Percentiles rank a stretch among this genome's conserved stretches.
Conservation (phyloP, 2,888 invertebrate genomes). For the Hypomecis atomaria region DNA sequence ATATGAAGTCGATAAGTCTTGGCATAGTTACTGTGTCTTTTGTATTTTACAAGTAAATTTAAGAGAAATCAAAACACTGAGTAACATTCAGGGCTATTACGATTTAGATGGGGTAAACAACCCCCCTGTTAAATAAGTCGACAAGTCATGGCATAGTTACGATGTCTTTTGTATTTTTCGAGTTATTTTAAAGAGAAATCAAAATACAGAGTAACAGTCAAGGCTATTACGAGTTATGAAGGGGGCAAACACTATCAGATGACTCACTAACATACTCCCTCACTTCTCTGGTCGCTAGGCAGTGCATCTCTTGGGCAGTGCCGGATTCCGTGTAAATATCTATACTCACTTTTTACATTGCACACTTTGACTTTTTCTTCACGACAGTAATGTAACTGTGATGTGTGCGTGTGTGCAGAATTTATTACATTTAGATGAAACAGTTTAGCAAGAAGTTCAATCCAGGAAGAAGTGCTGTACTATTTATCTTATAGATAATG, state of each 20-base stretch:
- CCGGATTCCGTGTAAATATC: constrained; percentile 95
- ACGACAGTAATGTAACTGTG: constrained; percentile 51
- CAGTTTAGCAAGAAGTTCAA: neutral
- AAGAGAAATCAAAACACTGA: neutral
- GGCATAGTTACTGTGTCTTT: neutral
- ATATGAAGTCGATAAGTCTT: neutral
- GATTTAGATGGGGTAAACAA: constrained; percentile 22
- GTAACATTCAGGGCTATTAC: too few relatives aligned
- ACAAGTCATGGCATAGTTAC: too few relatives aligned
- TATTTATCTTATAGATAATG: too few relatives aligned
- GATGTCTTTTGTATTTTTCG: too few relatives aligned
- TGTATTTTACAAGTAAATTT: neutral
- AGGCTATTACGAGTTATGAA: neutral
- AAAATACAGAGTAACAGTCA: neutral
- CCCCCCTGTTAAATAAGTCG: too few relatives aligned
- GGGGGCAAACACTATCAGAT: constrained; percentile 34
- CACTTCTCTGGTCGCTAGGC: constrained; percentile 87
- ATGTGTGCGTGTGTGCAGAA: constrained; percentile 53
- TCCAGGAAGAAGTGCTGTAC: neutral
- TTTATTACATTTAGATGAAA: constrained; percentile 38
- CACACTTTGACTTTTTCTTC: constrained; percentile 72
- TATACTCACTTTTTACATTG: constrained; percentile 73
- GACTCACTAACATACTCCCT: constrained; percentile 72
- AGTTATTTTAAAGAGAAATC: neutral
- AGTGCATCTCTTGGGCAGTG: constrained; percentile 96